phyloP scores from a whole-genome alignment of 1,140 invertebrate genomes.

The Druon quercuslanigerum region DNA sequence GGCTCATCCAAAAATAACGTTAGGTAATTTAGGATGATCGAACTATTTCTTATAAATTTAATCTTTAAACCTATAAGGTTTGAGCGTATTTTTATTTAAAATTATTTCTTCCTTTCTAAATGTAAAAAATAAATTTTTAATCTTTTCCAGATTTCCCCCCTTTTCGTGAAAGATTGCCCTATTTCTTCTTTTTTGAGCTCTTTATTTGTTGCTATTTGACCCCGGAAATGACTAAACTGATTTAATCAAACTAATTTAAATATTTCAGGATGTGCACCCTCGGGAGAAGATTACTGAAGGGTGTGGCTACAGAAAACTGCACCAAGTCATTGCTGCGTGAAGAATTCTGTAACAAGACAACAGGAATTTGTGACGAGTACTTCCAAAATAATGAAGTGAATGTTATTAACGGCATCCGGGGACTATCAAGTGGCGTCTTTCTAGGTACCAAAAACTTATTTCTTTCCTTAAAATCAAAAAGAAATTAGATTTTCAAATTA shows the following conservation, averaged over 20 bases:
- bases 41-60: too few species aligned
- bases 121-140: too few species aligned
- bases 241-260: conserved; percentile 21
- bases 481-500: too few species aligned
- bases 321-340: conserved; percentile 84
- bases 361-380: conserved; percentile 85
- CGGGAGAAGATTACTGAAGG: conserved; percentile 89
- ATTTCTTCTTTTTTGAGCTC: too few species aligned
- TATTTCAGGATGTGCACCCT: conserved; percentile 91
- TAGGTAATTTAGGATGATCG: too few species aligned
- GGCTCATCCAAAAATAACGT: too few species aligned
- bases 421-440: conserved; percentile 86
- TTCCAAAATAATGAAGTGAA: conserved; percentile 78
- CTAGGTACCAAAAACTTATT: conserved; percentile 76
- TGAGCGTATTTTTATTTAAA: too few species aligned
- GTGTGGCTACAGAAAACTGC: conserved; percentile 84
- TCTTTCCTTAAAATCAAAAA: background rate
- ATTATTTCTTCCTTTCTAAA: too few species aligned
- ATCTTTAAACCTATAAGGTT: too few species aligned
- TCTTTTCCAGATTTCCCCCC: too few species aligned
- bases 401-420: conserved; percentile 83
- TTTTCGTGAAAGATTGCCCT: too few species aligned
- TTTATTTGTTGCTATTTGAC: too few species aligned
- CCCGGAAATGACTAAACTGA: background rate
- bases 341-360: conserved; percentile 82